Conservation (phyloP, 2,888 invertebrate genomes). For the Diogma glabrata region DNA sequence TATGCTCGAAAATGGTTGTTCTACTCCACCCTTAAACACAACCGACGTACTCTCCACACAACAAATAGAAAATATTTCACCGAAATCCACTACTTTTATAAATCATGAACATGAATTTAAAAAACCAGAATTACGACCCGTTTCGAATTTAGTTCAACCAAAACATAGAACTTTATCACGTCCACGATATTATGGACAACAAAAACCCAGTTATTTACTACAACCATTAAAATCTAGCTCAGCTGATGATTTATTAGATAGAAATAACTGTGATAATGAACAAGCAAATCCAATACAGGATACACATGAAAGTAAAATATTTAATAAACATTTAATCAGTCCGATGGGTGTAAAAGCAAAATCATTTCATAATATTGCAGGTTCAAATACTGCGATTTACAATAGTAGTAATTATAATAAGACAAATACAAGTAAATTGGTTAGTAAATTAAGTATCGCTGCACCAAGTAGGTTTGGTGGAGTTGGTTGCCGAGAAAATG, state of each 20-base stretch:
- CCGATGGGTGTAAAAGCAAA: constrained; percentile 37
- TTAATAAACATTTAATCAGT: constrained; percentile 25
- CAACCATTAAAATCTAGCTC: constrained; percentile 10
- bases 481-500: no score
- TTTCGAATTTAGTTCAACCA: not conserved
- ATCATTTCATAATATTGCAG: constrained; percentile 34
- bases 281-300: not conserved
- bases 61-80: not conserved
- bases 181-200: not conserved
- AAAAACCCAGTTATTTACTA: not conserved
- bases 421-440: constrained; percentile 1
- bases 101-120: not conserved
- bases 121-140: no score
- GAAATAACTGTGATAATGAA: not conserved
- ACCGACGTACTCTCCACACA: no score
- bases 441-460: constrained; percentile 6
- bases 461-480: no score
- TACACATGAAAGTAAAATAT: not conserved
- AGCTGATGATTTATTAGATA: constrained; percentile 4
- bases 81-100: not conserved
- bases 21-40: not conserved
- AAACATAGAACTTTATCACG: not conserved
- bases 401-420: constrained; percentile 8
- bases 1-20: not conserved
- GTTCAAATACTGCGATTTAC: not conserved